Base-by-base conservation (phyloP, 2,888 invertebrate genomes). In the Eustalomyia histrio region DNA sequence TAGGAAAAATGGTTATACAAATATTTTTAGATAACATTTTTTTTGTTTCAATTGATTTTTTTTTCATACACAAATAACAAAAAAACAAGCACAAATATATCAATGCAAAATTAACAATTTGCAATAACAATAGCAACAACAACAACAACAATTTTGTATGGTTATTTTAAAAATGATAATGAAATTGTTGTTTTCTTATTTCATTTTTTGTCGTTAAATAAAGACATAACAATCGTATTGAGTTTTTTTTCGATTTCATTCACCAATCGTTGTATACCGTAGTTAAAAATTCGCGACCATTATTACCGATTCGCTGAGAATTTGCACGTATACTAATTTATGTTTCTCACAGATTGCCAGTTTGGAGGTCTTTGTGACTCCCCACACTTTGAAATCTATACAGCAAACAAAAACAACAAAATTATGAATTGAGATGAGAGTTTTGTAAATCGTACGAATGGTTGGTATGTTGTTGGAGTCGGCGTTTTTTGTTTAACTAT, bases 101-200 rank as follows among this genome's bases (percentile, higher is more conserved):
- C 60, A 69, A 79, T 65, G 69, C 65, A 71, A 79, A 67, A 71
- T 60, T 60, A 60, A 35, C 39, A 53, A 64, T 64, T 60, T 67
- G 24, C 53, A 67, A 61, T 65, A 75, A 68, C 52, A 79, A 60
- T 29, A 79, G 50, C 39, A 63, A 63, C 64, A n/a, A n/a, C n/a
- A n/a, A n/a, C n/a, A n/a, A n/a, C n/a, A n/a, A n/a, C n/a, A n/a
- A n/a, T 65, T 72, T 53, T 65, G 64, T 78, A 71, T 78, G 39
- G 60, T 74, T 81, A 78, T 81, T 47, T 78, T 73, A 74, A 76
- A 80, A 81, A 67, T 81, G 78, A 81, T 81, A 81, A 78, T 81
- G 65, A 78, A 81, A 69, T 80, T 68, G 60, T 72, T 69, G 58
- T 33, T 74, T 73, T 72, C n/a, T 52, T 39, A 24, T 68, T 52